A percentile compares a stretch with the other conserved stretches of the same genome.
Conservation (phyloP, 2,797 vertebrate genomes). For the Halcyon badia region DNA sequence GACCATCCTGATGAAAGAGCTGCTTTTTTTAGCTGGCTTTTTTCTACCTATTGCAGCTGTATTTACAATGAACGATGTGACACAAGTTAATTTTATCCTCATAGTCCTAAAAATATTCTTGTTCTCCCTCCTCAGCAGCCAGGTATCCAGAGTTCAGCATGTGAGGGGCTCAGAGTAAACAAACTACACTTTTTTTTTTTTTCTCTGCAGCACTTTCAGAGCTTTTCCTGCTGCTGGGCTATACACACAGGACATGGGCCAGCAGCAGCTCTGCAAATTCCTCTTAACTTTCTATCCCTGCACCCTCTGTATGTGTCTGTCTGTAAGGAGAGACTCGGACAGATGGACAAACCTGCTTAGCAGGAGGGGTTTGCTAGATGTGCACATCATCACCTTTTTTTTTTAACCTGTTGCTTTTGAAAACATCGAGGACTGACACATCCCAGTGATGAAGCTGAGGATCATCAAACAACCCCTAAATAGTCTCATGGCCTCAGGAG, state of each 20-base stretch:
- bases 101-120: background rate
- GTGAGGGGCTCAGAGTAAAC: background rate
- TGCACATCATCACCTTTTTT: no score
- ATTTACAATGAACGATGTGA: background rate
- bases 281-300: background rate
- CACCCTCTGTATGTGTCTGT: background rate
- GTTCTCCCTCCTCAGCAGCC: background rate
- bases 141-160: background rate
- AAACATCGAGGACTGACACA: background rate
- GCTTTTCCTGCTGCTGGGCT: background rate
- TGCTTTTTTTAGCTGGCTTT: background rate
- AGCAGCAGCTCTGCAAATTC: background rate
- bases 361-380: no score
- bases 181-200: background rate
- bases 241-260: background rate
- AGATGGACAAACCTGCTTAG: no score
- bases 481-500: background rate
- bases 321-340: background rate
- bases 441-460: background rate
- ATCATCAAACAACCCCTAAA: accelerated
- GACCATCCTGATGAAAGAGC: background rate
- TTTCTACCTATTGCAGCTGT: background rate
- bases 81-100: background rate
- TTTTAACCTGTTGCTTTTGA: background rate
- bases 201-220: background rate